Evolutionary conservation across 2,113 vertebrate genomes (phyloP).

Genomic region (Ahaetulla prasina): DNA sequence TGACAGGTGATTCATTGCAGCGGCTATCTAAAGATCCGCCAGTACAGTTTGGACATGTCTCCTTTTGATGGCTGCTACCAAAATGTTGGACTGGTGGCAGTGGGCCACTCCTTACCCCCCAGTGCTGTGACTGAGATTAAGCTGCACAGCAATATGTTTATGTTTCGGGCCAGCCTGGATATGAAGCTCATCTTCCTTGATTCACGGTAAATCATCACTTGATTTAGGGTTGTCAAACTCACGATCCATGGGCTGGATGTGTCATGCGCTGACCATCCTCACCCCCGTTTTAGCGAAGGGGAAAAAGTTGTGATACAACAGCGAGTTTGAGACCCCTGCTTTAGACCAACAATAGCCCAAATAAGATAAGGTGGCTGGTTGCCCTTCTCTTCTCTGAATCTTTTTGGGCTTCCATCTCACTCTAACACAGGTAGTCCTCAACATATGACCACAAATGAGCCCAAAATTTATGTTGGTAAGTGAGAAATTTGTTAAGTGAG

Average conservation of each 20-base stretch:
- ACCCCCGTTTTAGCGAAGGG: no score
- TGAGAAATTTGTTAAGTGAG: no score
- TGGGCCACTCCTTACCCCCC: slow-evolving; percentile 92
- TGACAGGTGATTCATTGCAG: slow-evolving; percentile 94
- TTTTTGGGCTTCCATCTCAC: not conserved
- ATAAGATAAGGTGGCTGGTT: not conserved
- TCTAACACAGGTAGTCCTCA: not conserved
- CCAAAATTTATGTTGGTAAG: no score
- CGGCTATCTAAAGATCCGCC: slow-evolving; percentile 95
- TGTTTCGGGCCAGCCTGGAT: slow-evolving; percentile 96
- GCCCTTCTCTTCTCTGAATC: not conserved
- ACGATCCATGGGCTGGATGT: accelerated
- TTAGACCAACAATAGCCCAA: not conserved
- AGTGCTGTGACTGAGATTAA: slow-evolving; percentile 97
- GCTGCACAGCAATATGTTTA: slow-evolving; percentile 98
- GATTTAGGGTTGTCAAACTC: not conserved
- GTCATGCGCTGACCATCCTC: no score
- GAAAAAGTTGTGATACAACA: no score
- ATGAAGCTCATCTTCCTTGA: slow-evolving; percentile 99
- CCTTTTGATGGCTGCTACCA: slow-evolving; percentile 97
- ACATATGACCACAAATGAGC: no score
- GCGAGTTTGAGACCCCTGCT: no score
- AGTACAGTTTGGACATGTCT: slow-evolving; percentile 97
- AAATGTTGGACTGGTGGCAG: slow-evolving; percentile 95
- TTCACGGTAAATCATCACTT: slow-evolving; percentile 77